Base-by-base conservation (phyloP, 2,797 vertebrate genomes). In the Coregonus sp. region DNA sequence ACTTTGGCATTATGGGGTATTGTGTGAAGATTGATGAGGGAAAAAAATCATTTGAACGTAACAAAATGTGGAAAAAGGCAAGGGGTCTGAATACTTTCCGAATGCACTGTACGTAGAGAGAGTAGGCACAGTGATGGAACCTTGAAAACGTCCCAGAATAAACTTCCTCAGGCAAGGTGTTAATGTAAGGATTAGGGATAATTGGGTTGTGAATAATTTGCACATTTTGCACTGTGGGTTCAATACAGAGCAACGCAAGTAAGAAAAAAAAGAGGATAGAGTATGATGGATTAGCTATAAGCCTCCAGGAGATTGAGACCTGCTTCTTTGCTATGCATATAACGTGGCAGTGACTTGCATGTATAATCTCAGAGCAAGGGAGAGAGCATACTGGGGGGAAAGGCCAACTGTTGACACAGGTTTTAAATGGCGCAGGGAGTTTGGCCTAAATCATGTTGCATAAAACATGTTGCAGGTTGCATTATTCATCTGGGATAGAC, bases 401-500 rank as follows among this genome's bases (percentile, higher is more conserved):
- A 86, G 86, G 84, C 72, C 80, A 84, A 87, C 78, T 81, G 73
- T 47, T 47, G 9, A 11, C 40, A 47, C 9, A 47, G 90, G 81
- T 63, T 35, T 70, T 29, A 47, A 56, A 33, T 11, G 25, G 68
- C 15, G 14, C 51, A 25, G 70, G 20, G 78, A 84, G 51, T 66
- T 70, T 82, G 84, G 75, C 77, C 88, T 88, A 88, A 86, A 90
- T 90, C 82, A 87, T 67, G 77, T 66, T 84, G 83, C 40, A 11
- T 47, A 47, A 47, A 47, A 2, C 82, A 78, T 85, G 85, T 87
- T 88, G 75, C 81, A 80, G 80, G 20, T 80, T 79, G 76, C 76
- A 87, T 90, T 90, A 90, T 80, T 89, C 84, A 87, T 87, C 78
- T 78, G 80, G 83, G 83, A 20, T 69, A 75, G 87, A 88, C 86